Base-by-base conservation (phyloP, 2,797 vertebrate species). In the Fistularia commersonii region DNA sequence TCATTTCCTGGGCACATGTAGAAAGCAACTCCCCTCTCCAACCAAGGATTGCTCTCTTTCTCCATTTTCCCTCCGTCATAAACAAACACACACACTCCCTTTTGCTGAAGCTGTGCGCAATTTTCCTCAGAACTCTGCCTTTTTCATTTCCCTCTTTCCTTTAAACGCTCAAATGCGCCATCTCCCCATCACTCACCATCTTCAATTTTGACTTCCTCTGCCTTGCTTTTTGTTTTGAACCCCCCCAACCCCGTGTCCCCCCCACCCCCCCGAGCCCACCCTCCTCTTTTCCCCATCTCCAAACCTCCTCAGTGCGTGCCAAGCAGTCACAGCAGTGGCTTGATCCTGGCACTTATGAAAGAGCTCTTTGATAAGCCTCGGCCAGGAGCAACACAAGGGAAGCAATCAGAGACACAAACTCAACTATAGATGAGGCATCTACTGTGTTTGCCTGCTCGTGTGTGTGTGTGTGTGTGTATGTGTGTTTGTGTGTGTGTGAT, bases 341-440 rank as follows among this genome's bases (percentile, higher is more conserved):
- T 82, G 87, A 84, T 87, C 82, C 77, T 73, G 80, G 77, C 74
- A 74, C 77, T 83, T 85, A 80, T 90, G 86, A 91, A 88, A 85
- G 84, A 78, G 74, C 72, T 72, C 86, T 89, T 88, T 89, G 83
- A 90, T 88, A 85, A 82, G 77, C 73, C 68, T 72, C 57, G 71
- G 74, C 69, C 81, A 77, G 75, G 66, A 88, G 69, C 72, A 74
- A 83, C 81, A 84, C 83, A 83, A 83, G 84, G 81, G 82, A 89
- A 82, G 82, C 79, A 88, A 83, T 88, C 84, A 88, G 78, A 87
- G 76, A 77, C 76, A 74, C 77, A 79, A 81, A 76, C 77, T 67
- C 73, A 72, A 74, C 82, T 53, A 73, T 73, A 83, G 78, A 87
- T 73, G 72, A 81, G 78, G 62, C 78, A 47, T 78, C 65, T 48